Evolutionary conservation across 2,888 invertebrate species (phyloP), one percentile per base, ranked within the genome.

Genomic region (Agrotis exclamationis): DNA sequence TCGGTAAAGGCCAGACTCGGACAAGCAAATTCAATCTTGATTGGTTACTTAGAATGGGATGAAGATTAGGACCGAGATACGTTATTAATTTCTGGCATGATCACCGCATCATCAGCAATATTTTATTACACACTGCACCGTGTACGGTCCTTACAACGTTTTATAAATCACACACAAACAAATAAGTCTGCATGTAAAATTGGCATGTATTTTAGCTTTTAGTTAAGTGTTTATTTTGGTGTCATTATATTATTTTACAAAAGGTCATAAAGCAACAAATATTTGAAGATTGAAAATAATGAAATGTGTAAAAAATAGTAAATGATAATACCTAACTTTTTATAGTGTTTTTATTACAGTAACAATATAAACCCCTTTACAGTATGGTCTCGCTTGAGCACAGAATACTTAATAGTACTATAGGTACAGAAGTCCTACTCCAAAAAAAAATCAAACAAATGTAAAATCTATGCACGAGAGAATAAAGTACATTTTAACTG

Each of bases 171-270:
- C 24, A 7, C 5, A 24, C 16, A 18, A 24, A 22, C 14, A 18
- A 28, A 11, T 9, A 54, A 56, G 13, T 20, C 6, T 20, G 56
- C n/a, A 14, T 33, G 6, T 56, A 56, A 14, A 56, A 33, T n/a
- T 56, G 56, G 33, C n/a, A 20, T 14, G n/a, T 24, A 62, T 16
- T 28, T 51, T 70, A 20, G n/a, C 51, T 63, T 45, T 70, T 73
- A 70, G 33, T n/a, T 72, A 45, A 1, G 33, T 74, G 33, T 47
- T 70, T 51, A 11, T n/a, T 71, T 74, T 47, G 64, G 45, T 74
- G 33, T 70, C 18, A 63, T 73, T 51, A 45, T 63, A 39, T 73
- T 63, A n/a, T 51, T 53, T 73, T 63, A 63, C 33, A 45, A 70
- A 53, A 53, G 1, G 39, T 71, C 47, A 33, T 33, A 71, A 73